Evolutionary conservation across 2,113 vertebrate species (phyloP).

Genomic region (Salminus brasiliensis): DNA sequence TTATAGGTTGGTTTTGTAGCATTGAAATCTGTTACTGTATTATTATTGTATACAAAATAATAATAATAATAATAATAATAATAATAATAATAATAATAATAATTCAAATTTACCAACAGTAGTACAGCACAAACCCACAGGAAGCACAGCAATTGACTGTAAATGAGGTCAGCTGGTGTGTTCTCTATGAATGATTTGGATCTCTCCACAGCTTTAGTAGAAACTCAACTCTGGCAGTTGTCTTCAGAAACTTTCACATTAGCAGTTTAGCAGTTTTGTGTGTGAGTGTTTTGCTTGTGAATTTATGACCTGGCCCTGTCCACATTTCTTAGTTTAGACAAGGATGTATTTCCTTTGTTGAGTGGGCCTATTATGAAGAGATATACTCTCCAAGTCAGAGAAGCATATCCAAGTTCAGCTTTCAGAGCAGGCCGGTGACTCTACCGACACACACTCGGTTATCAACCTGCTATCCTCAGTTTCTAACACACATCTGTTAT

Average conservation of each 20-base stretch:
- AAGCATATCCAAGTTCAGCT: neutral
- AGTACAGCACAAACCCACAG: too few species aligned
- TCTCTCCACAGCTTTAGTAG: neutral
- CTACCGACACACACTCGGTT: constrained; percentile 15
- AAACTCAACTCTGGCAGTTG: neutral
- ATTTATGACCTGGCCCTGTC: constrained; percentile 20
- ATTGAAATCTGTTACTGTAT: too few species aligned
- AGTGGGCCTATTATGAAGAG: constrained; percentile 29
- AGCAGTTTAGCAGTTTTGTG: constrained; percentile 17
- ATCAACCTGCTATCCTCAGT: constrained; percentile 6
- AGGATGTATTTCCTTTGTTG: constrained; percentile 41
- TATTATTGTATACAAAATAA: too few species aligned
- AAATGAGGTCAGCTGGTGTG: neutral
- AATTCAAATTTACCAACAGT: too few species aligned
- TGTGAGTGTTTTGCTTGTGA: constrained; percentile 12
- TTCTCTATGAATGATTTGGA: neutral
- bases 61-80: neutral
- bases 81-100: too few species aligned
- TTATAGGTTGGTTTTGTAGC: too few species aligned
- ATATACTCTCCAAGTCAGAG: constrained; percentile 19
- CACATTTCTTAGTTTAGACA: constrained; percentile 31
- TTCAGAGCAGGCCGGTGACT: constrained; percentile 16
- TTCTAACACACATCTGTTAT: neutral
- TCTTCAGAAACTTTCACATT: neutral
- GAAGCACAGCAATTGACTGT: neutral